Evolutionary conservation across 2,888 invertebrate species (phyloP), one percentile per base, ranked within the genome.

Genomic region (Lasioglossum lativentre): DNA sequence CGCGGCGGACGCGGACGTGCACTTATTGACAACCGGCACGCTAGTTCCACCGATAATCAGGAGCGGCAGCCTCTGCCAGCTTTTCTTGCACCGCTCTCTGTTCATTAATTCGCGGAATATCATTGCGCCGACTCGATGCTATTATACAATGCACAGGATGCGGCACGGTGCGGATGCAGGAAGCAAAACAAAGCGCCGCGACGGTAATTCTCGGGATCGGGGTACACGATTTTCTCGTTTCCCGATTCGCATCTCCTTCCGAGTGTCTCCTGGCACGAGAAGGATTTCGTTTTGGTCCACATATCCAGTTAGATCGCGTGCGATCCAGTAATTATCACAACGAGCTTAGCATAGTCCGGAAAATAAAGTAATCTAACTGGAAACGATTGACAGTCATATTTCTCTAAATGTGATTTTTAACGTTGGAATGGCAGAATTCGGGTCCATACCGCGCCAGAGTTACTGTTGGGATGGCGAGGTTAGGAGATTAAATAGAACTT

Each of bases 11-110:
- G 66, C 38, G 75, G 45, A 75, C 78, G 45, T 79, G 72, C 34
- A 19, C 71, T 83, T 85, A 85, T 85, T 72, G 83, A 85, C 83
- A 85, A 78, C 78, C 80, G n/a, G 19, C 34, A 76, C 72, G 68
- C 73, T 34, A 77, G 79, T 85, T 85, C 76, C 72, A 76, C 84
- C 75, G 85, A 80, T 84, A 76, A 85, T 85, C 84, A 76, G 73
- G 30, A 19, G 56, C n/a, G n/a, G 59, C 76, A 71, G 66, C 34
- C 72, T 47, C 79, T 83, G 83, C 27, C 63, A 38, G 66, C 75
- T 8, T 83, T 75, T 76, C 84, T 76, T 77, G 68, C 59, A 47
- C 40, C 47, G 59, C 68, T 70, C 68, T 70, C 75, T 70, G 85
- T 85, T 83, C 85, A 83, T 83, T 83, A 83, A 83, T 83, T 83